Base-by-base conservation (phyloP, 1,140 invertebrate genomes). In the Aradophagus sp. region DNA sequence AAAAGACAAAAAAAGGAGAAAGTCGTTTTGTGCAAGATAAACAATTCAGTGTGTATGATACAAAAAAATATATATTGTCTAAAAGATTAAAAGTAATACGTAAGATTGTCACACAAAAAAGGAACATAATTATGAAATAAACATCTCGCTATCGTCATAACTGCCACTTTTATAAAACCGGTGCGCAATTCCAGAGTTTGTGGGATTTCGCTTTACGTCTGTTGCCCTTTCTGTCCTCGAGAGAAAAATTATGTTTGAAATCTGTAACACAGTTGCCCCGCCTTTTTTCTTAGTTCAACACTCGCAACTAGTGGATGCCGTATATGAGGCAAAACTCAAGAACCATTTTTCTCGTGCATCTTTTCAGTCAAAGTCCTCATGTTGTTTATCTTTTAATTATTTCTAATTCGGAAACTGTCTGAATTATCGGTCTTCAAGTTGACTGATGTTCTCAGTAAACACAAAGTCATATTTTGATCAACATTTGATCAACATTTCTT, bases 91-190 rank as follows among this genome's bases (percentile, higher is more conserved):
- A 42, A 52, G 15, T 35, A 44, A 61, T 32, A 42, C 32, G 39
- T 61, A 61, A 61, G 45, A 23, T 59, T 41, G 42, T 48, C 44
- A 44, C 42, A 50, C 23, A 61, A 42, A n/a, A 38, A 29, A 26
- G 12, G 45, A 32, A 48, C 35, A 53, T 41, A 61, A 45, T 35
- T 36, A 55, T 41, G 27, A 45, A 44, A 63, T 63, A 62, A 38
- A 42, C 32, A 63, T 63, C 59, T 63, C 47, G 65, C 55, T 58
- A 62, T 68, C 53, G 48, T 41, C 62, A 56, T 75, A 70, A 77
- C 65, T 78, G 75, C 73, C 65, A 44, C 73, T 74, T 79, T 78
- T 77, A 76, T 53, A 68, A 53, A 36, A 42, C 45, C 36, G 41
- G 61, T 65, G 11, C 4, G 11, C 26, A 17, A 27, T 12, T 67